Evolutionary conservation across 2,888 invertebrate genomes (phyloP).

Genomic region (Synergus japonicus): DNA sequence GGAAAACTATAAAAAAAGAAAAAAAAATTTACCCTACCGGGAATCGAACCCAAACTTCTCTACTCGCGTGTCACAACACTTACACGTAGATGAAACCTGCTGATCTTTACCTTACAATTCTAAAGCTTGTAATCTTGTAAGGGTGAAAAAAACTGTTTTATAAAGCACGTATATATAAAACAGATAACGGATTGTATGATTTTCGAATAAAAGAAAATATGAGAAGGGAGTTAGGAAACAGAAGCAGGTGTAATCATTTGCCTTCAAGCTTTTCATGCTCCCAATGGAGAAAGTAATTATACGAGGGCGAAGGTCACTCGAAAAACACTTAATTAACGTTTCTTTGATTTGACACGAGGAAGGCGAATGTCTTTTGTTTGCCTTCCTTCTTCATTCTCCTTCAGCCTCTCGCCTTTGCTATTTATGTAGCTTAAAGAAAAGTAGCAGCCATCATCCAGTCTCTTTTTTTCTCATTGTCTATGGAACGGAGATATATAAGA

Average conservation of each 20-base stretch:
- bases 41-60: no score
- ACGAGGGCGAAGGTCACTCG: constrained; percentile 40
- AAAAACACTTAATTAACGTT: constrained; percentile 38
- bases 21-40: no score
- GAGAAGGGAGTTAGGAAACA: background rate
- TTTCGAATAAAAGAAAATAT: background rate
- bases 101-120: background rate
- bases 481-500: constrained; percentile 8
- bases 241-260: constrained; percentile 64
- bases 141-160: background rate
- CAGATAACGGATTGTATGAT: background rate
- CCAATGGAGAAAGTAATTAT: constrained; percentile 36
- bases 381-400: constrained; percentile 23
- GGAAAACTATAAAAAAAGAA: no score
- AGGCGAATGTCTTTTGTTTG: constrained; percentile 35
- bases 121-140: background rate
- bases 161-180: background rate
- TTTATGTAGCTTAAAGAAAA: constrained; percentile 19
- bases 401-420: constrained; percentile 29
- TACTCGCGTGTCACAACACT: no score
- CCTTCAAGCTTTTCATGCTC: constrained; percentile 38
- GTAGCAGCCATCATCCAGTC: constrained; percentile 22
- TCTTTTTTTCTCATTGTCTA: constrained; percentile 13
- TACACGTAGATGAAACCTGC: background rate
- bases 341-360: constrained; percentile 25